These are phyloP conservation scores for Psittacula echo DNA, from an alignment of 2,797 vertebrate genomes.

Conservation along the genomic window DNA sequence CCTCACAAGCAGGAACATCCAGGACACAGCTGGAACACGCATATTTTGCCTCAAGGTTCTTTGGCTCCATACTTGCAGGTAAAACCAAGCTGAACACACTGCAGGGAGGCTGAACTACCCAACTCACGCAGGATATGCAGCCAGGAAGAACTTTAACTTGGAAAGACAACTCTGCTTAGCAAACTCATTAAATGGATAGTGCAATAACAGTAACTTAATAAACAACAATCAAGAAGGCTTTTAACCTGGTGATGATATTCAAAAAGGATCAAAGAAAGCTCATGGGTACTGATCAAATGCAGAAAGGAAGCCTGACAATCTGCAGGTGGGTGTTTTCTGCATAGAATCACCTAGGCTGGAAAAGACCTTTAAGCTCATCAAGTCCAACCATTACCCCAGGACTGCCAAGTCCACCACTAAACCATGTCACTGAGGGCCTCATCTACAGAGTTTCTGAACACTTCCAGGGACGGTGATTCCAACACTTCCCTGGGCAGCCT, in stretches of 20 bases:
- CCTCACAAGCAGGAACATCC: neutral
- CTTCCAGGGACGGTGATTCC: neutral
- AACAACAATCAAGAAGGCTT: neutral
- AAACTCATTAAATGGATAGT: neutral
- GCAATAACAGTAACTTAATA: neutral
- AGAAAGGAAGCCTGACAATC: neutral
- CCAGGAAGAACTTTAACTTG: neutral
- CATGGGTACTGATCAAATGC: neutral
- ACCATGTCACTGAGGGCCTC: neutral
- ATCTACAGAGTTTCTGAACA: neutral
- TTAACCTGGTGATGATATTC: neutral
- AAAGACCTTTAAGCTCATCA: neutral
- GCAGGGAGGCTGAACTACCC: neutral
- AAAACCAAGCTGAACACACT: neutral
- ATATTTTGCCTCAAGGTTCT: neutral
- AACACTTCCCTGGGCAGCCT: neutral
- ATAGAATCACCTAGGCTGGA: neutral
- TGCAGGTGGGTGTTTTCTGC: neutral
- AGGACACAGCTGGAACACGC: neutral
- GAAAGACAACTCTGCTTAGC: neutral
- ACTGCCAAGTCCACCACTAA: neutral
- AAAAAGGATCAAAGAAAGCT: neutral
- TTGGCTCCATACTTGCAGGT: neutral
- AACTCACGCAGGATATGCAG: rapidly evolving
- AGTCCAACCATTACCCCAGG: neutral